These are phyloP conservation scores for Caenorhabditis becei DNA, from an alignment of 2,888 invertebrate genomes.

Conservation along the genomic window DNA sequence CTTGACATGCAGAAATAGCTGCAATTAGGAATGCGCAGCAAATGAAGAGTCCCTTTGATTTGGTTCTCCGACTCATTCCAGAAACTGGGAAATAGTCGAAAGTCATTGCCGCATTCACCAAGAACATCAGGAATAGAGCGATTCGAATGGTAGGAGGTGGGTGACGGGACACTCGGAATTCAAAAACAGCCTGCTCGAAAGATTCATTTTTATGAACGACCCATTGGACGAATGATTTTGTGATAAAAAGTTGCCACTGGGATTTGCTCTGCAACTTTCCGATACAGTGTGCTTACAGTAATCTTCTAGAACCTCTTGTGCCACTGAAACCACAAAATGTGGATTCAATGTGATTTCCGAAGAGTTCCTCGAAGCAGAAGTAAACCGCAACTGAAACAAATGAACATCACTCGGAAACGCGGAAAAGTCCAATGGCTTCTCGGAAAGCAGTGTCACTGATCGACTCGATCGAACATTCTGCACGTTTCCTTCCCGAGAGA, in stretches of 20 bases:
- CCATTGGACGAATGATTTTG: conserved; percentile 57
- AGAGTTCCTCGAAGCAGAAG: conserved; percentile 49
- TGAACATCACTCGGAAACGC: conserved; percentile 58
- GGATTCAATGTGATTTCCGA: conserved; percentile 60
- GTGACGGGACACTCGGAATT: conserved; percentile 35
- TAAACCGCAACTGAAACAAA: conserved; percentile 53
- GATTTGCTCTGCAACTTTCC: conserved; percentile 30
- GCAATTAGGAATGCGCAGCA: conserved; percentile 31
- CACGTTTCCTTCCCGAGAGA: conserved; percentile 21
- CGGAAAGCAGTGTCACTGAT: conserved; percentile 22
- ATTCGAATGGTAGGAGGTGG: conserved; percentile 9
- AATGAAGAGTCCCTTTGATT: conserved; percentile 26
- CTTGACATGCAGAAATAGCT: conserved; percentile 6
- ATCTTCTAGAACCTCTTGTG: conserved; percentile 21
- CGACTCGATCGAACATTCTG: conserved; percentile 30
- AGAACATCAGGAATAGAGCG: conserved; percentile 27
- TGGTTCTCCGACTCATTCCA: conserved; percentile 6
- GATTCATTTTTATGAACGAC: conserved; percentile 55
- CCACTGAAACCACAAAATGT: conserved; percentile 46
- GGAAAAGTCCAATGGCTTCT: conserved; percentile 46
- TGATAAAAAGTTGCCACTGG: conserved; percentile 41
- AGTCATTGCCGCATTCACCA: conserved; percentile 32
- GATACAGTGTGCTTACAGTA: not conserved
- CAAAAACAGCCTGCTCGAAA: conserved; percentile 59
- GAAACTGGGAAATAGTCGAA: conserved; percentile 52